Evolutionary conservation across 1,140 invertebrate species (phyloP), one percentile per base, ranked within the genome.

Genomic region (Antheraea pernyi): DNA sequence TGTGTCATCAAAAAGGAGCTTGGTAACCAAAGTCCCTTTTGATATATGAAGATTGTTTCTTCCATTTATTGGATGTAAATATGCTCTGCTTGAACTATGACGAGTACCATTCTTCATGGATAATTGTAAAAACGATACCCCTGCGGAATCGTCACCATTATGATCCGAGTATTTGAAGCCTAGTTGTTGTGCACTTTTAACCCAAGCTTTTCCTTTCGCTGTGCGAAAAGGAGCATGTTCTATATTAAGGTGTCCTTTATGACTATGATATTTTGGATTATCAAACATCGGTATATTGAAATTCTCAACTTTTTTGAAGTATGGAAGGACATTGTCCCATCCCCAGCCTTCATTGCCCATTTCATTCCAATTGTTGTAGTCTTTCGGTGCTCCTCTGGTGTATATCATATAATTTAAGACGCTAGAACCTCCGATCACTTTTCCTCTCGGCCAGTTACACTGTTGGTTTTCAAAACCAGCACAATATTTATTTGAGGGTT

Each of bases 371-470:
- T 94, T 88, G 79, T 98, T 95, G 79, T 96, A 98, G 82, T 98
- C 97, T 10, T 82, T 78, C 7, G 94, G 91, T 80, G 96, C 89
- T 7, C 97, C 97, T 77, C 98, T 95, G 0, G 97, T 97, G 75
- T 98, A 98, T 58, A 98, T 97, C 98, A 99, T 97, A 71, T 97
- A 98, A 82, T 99, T 98, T 0, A 98, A 86, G 0, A 96, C 96
- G 60, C 96, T 97, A 0, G 96, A 97, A 0, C 98, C 97, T 9
- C 97, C 97, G 78, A 97, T 93, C 0, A 96, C 95, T 84, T 96
- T 97, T 3, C 96, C 96, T 64, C 96, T 89, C 0, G 96, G 95
- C 94, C 94, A 96, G 68, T 95, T 95, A 81, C 96, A 94, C 36
- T 91, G 92, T 67, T 93, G 92, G 65, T 94, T 93, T 64, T 94